Percentiles rank a stretch among this genome's conserved stretches.
These are phyloP conservation scores for Mastomys coucha DNA, from an alignment of 2,113 vertebrate species.

Conservation along the genomic window DNA sequence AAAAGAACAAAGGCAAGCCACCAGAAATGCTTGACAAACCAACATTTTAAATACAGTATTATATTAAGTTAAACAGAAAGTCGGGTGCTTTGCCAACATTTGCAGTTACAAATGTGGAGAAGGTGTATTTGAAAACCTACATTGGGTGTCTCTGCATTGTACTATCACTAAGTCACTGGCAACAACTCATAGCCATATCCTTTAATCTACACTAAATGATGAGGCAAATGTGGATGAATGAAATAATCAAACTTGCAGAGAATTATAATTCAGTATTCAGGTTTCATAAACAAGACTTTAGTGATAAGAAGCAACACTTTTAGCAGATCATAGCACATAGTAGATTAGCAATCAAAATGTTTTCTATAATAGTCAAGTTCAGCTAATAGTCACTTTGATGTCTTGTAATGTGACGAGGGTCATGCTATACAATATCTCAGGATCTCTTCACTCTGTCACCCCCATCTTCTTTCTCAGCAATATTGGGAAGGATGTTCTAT, in stretches of 20 bases:
- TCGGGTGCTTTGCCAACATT: neutral
- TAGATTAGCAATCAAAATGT: neutral
- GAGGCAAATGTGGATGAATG: neutral
- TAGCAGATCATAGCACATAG: neutral
- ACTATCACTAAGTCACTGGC: neutral
- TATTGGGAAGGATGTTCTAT: neutral
- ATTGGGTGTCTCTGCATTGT: neutral
- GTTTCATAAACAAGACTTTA: conserved; percentile 30
- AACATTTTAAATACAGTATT: neutral
- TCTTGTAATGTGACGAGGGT: neutral
- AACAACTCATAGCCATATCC: neutral
- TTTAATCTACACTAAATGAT: conserved; percentile 12
- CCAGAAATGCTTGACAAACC: neutral
- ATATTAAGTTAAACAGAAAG: neutral
- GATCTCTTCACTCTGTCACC: neutral
- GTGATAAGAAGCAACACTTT: conserved; percentile 28
- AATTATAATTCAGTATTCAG: neutral
- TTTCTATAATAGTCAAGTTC: conserved; percentile 35
- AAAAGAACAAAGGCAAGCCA: neutral
- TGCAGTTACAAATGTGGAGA: neutral
- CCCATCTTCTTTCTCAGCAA: neutral
- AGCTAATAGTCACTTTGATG: neutral
- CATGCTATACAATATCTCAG: neutral
- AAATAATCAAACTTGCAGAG: neutral
- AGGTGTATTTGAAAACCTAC: neutral